Conservation (phyloP, 2,888 invertebrate genomes). For the Coleophora flavipennella region DNA sequence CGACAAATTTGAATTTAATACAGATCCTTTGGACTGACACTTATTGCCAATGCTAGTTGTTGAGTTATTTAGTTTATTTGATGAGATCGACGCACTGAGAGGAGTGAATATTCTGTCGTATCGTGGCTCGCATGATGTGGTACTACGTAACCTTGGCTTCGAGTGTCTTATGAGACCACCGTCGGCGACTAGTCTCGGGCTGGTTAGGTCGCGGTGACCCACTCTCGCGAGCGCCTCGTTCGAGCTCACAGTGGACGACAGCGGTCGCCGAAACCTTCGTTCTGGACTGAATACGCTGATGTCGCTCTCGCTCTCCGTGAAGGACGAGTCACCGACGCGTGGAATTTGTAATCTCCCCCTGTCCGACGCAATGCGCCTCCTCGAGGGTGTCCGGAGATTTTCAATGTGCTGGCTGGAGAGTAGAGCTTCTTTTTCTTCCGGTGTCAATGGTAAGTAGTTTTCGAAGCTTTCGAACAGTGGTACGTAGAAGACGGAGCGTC, state of each 20-base stretch:
- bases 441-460: conserved; percentile 69
- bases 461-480: conserved; percentile 76
- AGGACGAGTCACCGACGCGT: conserved; percentile 48
- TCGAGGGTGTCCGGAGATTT: conserved; percentile 33
- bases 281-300: conserved; percentile 54
- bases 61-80: conserved; percentile 52
- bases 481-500: conserved; percentile 84
- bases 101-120: conserved; percentile 64
- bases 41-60: conserved; percentile 46
- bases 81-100: conserved; percentile 49
- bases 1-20: conserved; percentile 48
- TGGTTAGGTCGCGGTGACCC: conserved; percentile 51
- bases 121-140: conserved; percentile 59
- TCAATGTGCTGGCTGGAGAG: conserved; percentile 46
- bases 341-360: conserved; percentile 38
- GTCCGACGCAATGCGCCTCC: conserved; percentile 43
- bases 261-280: conserved; percentile 49
- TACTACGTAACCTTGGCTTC: conserved; percentile 54
- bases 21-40: conserved; percentile 16
- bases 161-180: conserved; percentile 40
- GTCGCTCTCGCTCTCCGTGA: conserved; percentile 63
- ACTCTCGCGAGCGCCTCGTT: conserved; percentile 55
- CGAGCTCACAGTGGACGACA: conserved; percentile 59
- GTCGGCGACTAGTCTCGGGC: conserved; percentile 54
- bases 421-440: conserved; percentile 60